Base-by-base conservation (phyloP, 1,140 invertebrate species). In the Hylaeus anthracinus region DNA sequence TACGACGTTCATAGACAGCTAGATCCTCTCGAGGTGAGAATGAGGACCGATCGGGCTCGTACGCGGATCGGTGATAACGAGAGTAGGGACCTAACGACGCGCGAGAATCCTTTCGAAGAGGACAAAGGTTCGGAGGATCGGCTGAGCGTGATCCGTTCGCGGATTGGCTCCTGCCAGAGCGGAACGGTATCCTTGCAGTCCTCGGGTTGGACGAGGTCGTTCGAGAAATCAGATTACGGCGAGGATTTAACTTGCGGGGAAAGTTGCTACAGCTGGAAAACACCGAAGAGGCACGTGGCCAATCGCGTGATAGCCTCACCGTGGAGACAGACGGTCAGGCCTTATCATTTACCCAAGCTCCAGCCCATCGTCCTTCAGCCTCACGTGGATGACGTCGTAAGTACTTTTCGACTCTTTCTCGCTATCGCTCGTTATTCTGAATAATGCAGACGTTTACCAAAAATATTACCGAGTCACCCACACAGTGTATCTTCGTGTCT, bases 291-390 rank as follows among this genome's bases (percentile, higher is more conserved):
- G 37, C 87, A 91, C 55, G 92, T 92, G 26, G 91, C 92, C 3
- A 92, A 92, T 79, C 88, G 90, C 37, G 92, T 92, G 6, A 90
- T 88, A 1, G 91, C 91, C n/a, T 92, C 91, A 14, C 92, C 92
- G 2, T 92, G 92, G 92, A 84, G 86, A 56, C 92, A 92, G 79
- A 86, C 90, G 1, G 60, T 85, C 9, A 86, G 86, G 72, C 91
- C 90, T 39, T 90, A 92, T 85, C 90, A 92, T 80, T 90, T 87
- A 37, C 91, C 92, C 4, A 90, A 87, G 63, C 60, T 78, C 6
- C 90, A 83, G 53, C 86, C 87, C 2, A 85, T 86, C 14, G 71
- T 88, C 3, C 43, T 83, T 26, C 82, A 76, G 58, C 81, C 75
- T 53, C 74, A 82, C 37, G 45, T 45, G 14, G 84, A 88, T 15